Conservation (phyloP, 1,140 invertebrate species). For the Dolichoris vasculosae region DNA sequence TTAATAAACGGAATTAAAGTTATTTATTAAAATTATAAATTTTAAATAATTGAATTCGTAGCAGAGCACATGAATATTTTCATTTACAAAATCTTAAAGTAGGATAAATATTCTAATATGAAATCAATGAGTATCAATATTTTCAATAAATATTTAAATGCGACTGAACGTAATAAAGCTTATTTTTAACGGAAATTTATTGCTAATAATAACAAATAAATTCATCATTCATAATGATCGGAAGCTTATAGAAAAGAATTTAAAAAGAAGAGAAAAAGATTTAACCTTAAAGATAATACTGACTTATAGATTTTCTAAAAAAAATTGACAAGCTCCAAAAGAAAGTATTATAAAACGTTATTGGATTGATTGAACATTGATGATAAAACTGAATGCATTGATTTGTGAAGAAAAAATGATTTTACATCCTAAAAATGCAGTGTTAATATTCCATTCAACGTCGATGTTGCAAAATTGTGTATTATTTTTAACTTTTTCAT, state of each 20-base stretch:
- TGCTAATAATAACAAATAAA: not conserved
- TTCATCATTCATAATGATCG: not conserved
- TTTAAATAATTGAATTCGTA: no score
- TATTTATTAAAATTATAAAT: no score
- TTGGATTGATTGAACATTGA: not conserved
- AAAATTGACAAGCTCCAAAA: not conserved
- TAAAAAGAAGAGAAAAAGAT: not conserved
- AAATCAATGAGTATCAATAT: no score
- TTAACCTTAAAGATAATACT: not conserved
- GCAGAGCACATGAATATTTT: no score
- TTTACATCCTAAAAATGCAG: not conserved
- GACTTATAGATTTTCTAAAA: not conserved
- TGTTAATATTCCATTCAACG: not conserved
- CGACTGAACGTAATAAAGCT: no score
- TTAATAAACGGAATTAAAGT: no score
- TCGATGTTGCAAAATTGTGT: not conserved
- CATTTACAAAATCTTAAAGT: no score
- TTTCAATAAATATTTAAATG: no score
- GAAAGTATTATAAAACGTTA: not conserved
- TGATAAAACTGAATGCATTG: not conserved
- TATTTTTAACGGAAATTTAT: no score
- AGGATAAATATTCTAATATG: no score
- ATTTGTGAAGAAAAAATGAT: not conserved
- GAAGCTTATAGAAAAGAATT: not conserved
- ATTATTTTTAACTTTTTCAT: not conserved